These are phyloP conservation scores for Porites rus DNA, from an alignment of 92 coral and sea anemone genomes.

Conservation along the genomic window DNA sequence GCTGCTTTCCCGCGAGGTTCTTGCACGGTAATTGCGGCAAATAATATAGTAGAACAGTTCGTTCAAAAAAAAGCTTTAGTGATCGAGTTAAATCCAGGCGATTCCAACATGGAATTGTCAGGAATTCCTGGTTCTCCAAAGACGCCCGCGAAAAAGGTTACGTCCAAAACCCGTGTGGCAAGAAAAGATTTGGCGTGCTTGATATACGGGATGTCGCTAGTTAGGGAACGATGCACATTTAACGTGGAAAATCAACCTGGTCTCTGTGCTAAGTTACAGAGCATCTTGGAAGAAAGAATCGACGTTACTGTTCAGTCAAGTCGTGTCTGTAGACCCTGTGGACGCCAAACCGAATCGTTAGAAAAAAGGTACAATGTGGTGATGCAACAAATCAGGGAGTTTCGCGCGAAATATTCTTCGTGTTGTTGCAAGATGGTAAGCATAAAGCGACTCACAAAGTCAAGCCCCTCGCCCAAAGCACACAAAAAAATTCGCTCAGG, in stretches of 20 bases:
- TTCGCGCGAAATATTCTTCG: not conserved
- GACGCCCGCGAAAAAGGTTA: conserved; percentile 5
- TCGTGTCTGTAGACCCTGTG: conserved; percentile 23
- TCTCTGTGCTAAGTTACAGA: not conserved
- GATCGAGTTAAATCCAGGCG: conserved; percentile 7
- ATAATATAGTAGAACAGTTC: not conserved
- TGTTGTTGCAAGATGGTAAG: not conserved
- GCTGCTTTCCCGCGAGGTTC: conserved; percentile 11
- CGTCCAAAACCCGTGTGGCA: not conserved
- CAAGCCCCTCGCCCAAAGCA: conserved; percentile 21
- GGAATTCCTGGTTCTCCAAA: conserved; percentile 9
- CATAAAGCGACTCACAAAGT: not conserved
- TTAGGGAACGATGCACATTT: conserved; percentile 15
- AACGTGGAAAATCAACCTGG: not conserved
- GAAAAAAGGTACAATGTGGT: conserved; percentile 5
- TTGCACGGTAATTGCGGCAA: not conserved
- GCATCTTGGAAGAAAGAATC: conserved; percentile 12
- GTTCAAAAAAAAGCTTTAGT: not conserved
- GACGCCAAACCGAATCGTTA: not conserved
- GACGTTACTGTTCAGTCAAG: not conserved
- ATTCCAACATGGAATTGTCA: not conserved
- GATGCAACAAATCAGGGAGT: not conserved
- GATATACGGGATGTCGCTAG: conserved; percentile 3
- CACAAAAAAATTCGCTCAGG: conserved; percentile 9
- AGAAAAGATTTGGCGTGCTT: not conserved